Conservation (phyloP, 2,888 invertebrate species). For the Embidobia sp. region DNA sequence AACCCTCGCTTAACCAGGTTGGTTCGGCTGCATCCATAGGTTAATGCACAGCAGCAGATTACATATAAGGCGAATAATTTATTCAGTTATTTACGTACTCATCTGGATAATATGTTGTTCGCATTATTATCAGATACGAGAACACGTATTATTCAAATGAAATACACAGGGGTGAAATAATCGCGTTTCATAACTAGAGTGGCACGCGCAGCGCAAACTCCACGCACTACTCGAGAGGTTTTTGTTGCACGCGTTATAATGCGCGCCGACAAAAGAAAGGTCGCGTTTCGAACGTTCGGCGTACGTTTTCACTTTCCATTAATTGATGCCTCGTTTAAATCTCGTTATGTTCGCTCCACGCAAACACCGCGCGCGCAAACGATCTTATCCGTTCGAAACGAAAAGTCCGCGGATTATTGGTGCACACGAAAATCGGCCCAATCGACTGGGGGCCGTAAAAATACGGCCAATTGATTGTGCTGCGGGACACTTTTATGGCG, state of each 20-base stretch:
- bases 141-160: constrained; percentile 35
- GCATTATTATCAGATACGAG: constrained; percentile 19
- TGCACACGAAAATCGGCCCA: too few species aligned
- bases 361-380: too few species aligned
- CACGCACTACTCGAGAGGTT: too few species aligned
- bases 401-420: too few species aligned
- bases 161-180: constrained; percentile 33
- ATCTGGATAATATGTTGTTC: constrained; percentile 40
- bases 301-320: too few species aligned
- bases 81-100: constrained; percentile 37
- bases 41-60: constrained; percentile 24
- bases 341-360: too few species aligned
- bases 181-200: constrained; percentile 21
- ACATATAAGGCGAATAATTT: constrained; percentile 30
- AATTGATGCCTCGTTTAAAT: too few species aligned
- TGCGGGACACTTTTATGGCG: not conserved
- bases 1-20: too few species aligned
- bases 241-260: too few species aligned
- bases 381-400: too few species aligned
- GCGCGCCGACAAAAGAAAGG: too few species aligned
- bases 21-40: constrained; percentile 11
- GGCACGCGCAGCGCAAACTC: constrained; percentile 24
- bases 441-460: not conserved
- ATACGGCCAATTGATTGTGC: not conserved
- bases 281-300: too few species aligned